Conservation (phyloP, 2,797 vertebrate species). For the Sebastes nivosus region DNA sequence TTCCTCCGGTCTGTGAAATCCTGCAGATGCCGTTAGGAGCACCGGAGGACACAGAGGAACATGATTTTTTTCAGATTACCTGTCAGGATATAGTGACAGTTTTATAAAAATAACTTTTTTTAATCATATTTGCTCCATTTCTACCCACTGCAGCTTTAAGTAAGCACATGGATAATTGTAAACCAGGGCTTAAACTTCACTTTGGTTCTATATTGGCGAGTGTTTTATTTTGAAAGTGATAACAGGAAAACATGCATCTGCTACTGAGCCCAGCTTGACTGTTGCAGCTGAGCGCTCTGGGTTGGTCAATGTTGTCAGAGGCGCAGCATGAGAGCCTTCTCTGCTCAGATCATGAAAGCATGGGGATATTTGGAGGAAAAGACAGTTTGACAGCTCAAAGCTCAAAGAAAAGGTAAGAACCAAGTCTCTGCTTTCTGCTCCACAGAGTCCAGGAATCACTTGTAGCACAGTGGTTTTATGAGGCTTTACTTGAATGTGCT, state of each 20-base stretch:
- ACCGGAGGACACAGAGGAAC: no score
- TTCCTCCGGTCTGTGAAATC: no score
- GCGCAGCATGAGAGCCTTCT: constrained; percentile 56
- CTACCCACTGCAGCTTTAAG: no score
- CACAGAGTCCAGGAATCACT: neutral
- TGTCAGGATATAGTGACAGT: no score
- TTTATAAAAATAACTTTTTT: no score
- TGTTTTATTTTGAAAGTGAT: constrained; percentile 64
- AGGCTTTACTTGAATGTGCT: constrained; percentile 8
- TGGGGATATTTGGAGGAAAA: constrained; percentile 49
- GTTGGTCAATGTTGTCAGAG: constrained; percentile 48
- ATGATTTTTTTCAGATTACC: no score
- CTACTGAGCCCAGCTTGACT: neutral
- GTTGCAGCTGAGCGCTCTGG: neutral
- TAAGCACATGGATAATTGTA: neutral
- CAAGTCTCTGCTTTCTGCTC: neutral
- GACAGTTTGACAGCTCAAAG: constrained; percentile 45
- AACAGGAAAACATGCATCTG: constrained; percentile 1
- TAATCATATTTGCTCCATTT: no score
- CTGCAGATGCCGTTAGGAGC: no score
- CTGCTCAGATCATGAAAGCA: constrained; percentile 47
- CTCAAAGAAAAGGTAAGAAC: constrained; percentile 55
- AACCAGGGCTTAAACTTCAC: neutral
- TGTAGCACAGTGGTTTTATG: neutral
- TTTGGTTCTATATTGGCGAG: neutral